A percentile compares a stretch with the other conserved stretches of the same genome.
Evolutionary conservation across 1,140 invertebrate species (phyloP).

Genomic region (Psilanteris sp.): DNA sequence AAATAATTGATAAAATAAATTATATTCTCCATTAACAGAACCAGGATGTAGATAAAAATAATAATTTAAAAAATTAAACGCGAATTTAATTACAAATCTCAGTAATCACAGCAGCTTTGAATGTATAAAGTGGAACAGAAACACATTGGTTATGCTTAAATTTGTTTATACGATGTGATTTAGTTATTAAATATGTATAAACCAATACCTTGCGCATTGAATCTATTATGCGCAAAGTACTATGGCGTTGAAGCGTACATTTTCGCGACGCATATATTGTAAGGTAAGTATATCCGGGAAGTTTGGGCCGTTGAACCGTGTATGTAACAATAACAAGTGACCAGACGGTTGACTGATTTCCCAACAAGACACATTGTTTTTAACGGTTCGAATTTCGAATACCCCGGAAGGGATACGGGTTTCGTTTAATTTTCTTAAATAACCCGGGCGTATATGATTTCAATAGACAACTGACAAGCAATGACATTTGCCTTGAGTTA

Average conservation of each 20-base stretch:
- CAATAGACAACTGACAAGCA: no score
- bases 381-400: conserved; percentile 7
- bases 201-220: conserved; percentile 32
- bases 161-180: conserved; percentile 4
- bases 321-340: conserved; percentile 59
- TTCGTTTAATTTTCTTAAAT: conserved; percentile 3
- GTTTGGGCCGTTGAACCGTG: conserved; percentile 78
- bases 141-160: neutral
- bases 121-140: no score
- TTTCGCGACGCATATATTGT: conserved; percentile 62
- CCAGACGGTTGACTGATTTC: conserved; percentile 47
- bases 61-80: no score
- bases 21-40: no score
- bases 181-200: conserved; percentile 22
- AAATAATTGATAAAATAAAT: no score
- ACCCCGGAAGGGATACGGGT: neutral
- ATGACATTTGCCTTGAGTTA: no score
- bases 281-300: conserved; percentile 76
- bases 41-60: no score
- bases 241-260: conserved; percentile 63
- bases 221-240: conserved; percentile 39
- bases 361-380: conserved; percentile 11
- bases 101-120: no score
- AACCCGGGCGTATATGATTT: no score
- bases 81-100: no score